Evolutionary conservation across 2,888 invertebrate genomes (phyloP), one percentile per base, ranked within the genome.

Genomic region (Cryptocephalus primarius): DNA sequence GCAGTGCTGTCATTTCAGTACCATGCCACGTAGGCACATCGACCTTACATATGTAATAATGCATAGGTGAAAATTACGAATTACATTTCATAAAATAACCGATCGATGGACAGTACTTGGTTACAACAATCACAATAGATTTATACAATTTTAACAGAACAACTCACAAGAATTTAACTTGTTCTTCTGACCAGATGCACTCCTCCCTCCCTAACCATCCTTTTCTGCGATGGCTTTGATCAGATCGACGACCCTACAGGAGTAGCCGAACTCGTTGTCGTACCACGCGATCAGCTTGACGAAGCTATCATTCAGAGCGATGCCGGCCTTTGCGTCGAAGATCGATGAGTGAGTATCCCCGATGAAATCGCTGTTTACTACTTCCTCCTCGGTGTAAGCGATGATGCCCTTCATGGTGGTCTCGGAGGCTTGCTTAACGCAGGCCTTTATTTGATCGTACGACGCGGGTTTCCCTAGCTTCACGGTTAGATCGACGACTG

Each of bases 221-320:
- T 77, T 78, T 54, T 71, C 67, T 59, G 79, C 76, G 81, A 96
- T 94, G 82, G 86, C 90, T 48, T 66, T 65, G 77, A 97, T 89
- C 71, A 99, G 84, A 73, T 99, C 97, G 65, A 97, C 83, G 61
- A 99, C 96, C 70, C 97, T 85, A 83, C 84, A 85, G 64, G 96
- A 96, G 78, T 99, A 99, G 49, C 97, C 97, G 68, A 78, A 96
- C 74, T 99, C 99, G 72, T 99, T 99, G 75, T 99, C 99, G 72
- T 97, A 97, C 97, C 97, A 99, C 60, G 96, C 86, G 72, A 99
- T 89, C 53, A 99, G 83, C 72, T 99, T 99, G 48, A 97, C 96
- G 68, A 99, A 99, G 72, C 85, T 86, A 67, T 91, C 86, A 69
- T 86, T 94, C 56, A 99, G 80, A 56, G 85, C 79, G 72, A 99